Base-by-base conservation (phyloP, 2,888 invertebrate genomes). In the Actias luna region DNA sequence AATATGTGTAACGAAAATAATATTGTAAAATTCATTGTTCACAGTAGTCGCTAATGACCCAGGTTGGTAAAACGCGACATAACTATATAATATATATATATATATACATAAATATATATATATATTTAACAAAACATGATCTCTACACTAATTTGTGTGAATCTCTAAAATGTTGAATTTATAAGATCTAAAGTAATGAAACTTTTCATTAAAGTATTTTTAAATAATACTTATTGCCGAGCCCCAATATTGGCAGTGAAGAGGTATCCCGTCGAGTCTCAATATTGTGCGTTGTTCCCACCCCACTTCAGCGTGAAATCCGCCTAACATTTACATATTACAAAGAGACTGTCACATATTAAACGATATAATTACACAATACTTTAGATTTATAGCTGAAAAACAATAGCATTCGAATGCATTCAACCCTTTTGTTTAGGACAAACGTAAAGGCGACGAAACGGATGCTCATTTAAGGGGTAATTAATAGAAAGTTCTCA, bases 401-500 rank as follows among this genome's bases (percentile, higher is more conserved):
- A 91, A 89, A 92, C 92, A 92, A 92, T 83, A 75, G 74, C 67
- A 67, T 75, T 81, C 73, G 74, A 86, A 80, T 74, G 75, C 78
- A 63, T 78, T 82, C 75, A 84, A 88, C 88, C 87, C 88, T 84
- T 88, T 87, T 84, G 84, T 88, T 83, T 84, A 78, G 69, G 67
- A 35, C 29, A 61, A 67, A 65, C 63, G 69, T 70, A 78, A 80
- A 74, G 72, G 77, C 77, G 80, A 78, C 82, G 82, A 84, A 80
- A 78, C 77, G 80, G 75, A 69, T 79, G 85, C 87, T 89, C 91
- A 88, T 92, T 91, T 90, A 87, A 74, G 74, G 84, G 84, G 84
- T 91, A 91, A 92, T 92, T 92, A 90, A 89, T 85, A 87, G 76
- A 80, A 77, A 83, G 86, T 89, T 91, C 89, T 85, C 90, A 87